These are phyloP conservation scores for Aphelocoma californica DNA, from an alignment of 2,797 vertebrate species.

Conservation along the genomic window DNA sequence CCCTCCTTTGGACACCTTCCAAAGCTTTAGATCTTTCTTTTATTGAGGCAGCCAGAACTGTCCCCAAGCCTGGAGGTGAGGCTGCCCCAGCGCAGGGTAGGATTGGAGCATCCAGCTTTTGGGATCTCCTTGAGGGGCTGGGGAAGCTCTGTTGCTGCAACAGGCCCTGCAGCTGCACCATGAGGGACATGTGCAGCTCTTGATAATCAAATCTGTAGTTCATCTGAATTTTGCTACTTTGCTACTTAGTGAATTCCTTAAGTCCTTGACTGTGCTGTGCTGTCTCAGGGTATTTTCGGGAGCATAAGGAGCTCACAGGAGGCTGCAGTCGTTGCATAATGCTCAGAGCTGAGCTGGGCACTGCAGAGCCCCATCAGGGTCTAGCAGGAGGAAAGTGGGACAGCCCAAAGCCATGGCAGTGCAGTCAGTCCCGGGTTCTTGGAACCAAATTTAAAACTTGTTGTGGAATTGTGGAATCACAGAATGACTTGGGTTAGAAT, in stretches of 20 bases:
- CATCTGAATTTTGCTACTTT: not conserved
- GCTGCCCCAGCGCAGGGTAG: not conserved
- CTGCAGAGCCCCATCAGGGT: not conserved
- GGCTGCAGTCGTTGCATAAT: not conserved
- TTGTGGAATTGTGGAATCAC: not conserved
- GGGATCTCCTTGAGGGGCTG: not conserved
- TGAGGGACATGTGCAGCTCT: not conserved
- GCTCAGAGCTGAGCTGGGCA: not conserved
- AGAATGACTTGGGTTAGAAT: not conserved
- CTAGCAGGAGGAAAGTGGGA: not conserved
- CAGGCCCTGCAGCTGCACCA: not conserved
- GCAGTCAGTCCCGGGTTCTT: not conserved
- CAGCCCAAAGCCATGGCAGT: not conserved
- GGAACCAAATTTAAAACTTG: not conserved
- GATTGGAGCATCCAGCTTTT: not conserved
- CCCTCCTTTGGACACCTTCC: not conserved
- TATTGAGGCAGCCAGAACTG: accelerated
- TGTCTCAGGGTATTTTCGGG: not conserved
- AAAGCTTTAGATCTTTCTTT: not conserved
- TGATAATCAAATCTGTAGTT: not conserved
- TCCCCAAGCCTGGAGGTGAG: not conserved
- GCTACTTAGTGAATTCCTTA: not conserved
- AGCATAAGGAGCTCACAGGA: not conserved
- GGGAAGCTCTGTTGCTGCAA: not conserved
- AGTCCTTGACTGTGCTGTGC: not conserved